Evolutionary conservation across 1,140 invertebrate genomes (phyloP).

Genomic region (Spodoptera frugiperda): DNA sequence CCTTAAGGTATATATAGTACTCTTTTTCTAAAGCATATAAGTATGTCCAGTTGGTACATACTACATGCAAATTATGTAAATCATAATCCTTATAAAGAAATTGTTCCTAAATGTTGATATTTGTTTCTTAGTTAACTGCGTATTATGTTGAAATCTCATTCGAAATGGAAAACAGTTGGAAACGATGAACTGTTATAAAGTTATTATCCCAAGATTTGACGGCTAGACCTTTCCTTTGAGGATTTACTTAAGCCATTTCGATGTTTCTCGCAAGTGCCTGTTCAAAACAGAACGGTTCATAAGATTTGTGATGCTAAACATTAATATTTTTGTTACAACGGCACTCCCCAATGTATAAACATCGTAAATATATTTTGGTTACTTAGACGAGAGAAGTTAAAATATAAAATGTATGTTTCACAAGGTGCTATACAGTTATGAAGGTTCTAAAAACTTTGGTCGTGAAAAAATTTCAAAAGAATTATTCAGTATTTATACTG

Average conservation of each 20-base stretch:
- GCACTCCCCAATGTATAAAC: too few species aligned
- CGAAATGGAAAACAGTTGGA: neutral
- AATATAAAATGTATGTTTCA: too few species aligned
- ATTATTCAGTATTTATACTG: slow-evolving; percentile 10
- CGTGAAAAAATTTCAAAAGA: neutral
- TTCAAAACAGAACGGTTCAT: neutral
- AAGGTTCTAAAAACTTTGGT: neutral
- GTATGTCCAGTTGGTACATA: too few species aligned
- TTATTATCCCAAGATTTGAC: slow-evolving; percentile 3
- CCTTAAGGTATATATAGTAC: neutral
- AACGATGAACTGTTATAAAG: slow-evolving; percentile 2
- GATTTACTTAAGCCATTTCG: slow-evolving; percentile 15
- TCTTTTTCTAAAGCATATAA: too few species aligned
- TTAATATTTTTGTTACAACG: neutral
- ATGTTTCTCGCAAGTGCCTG: slow-evolving; percentile 13
- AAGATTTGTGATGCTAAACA: slow-evolving; percentile 5
- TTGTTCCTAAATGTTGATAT: too few species aligned
- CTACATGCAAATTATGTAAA: too few species aligned
- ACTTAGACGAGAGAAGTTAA: too few species aligned
- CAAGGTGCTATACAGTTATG: too few species aligned
- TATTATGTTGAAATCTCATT: neutral
- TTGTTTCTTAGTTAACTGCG: too few species aligned
- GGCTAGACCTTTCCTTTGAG: slow-evolving; percentile 21
- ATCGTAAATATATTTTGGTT: too few species aligned
- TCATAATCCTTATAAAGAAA: too few species aligned